These are phyloP conservation scores for Eciton burchellii DNA, from an alignment of 1,140 invertebrate species.

Conservation along the genomic window DNA sequence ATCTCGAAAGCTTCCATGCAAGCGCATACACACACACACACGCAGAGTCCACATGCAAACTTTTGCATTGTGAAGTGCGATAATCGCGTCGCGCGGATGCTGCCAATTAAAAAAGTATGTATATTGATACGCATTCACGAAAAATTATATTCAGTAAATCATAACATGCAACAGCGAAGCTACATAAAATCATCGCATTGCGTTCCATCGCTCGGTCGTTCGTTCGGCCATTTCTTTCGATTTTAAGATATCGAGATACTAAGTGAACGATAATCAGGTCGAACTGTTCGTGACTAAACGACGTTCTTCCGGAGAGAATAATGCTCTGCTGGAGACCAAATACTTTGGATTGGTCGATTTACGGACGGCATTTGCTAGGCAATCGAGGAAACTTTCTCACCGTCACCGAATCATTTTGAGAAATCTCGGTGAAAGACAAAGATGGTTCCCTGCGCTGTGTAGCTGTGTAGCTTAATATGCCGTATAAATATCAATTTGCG, in stretches of 20 bases:
- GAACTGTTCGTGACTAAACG: neutral
- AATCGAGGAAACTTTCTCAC: constrained; percentile 15
- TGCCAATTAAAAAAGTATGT: constrained; percentile 40
- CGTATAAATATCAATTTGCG: neutral
- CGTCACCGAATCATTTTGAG: neutral
- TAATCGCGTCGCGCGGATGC: constrained; percentile 12
- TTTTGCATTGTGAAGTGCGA: neutral
- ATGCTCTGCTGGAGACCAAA: constrained; percentile 16
- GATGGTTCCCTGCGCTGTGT: neutral
- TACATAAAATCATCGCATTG: constrained; percentile 18
- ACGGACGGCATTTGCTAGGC: constrained; percentile 18
- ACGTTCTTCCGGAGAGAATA: constrained; percentile 1
- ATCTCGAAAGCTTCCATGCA: constrained; percentile 16
- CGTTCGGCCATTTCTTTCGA: neutral
- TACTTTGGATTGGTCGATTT: constrained; percentile 45
- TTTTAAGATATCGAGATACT: constrained; percentile 27
- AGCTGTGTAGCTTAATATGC: no score
- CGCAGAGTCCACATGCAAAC: no score
- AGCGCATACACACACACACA: no score
- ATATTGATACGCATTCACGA: neutral
- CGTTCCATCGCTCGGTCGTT: neutral
- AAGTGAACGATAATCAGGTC: constrained; percentile 11
- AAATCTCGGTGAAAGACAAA: neutral
- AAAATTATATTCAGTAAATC: constrained; percentile 22
- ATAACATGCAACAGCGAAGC: constrained; percentile 2